Evolutionary conservation across 2,888 invertebrate genomes (phyloP), one percentile per base, ranked within the genome.

Genomic region (Drosophila monieri): DNA sequence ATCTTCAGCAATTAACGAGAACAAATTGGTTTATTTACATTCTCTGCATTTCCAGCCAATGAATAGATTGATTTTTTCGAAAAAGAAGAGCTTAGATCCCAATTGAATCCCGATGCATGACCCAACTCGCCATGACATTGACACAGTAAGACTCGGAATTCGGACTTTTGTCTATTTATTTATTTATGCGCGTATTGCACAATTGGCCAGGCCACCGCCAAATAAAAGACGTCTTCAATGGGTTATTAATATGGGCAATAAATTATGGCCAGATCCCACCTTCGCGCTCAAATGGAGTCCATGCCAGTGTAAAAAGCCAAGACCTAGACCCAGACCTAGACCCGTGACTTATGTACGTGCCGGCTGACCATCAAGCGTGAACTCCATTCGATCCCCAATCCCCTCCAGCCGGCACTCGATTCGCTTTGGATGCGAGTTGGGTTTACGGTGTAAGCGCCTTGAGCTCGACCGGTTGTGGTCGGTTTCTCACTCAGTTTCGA

Each of bases 381-480:
- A 80, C 79, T 78, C 78, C 72, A 52, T n/a, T 41, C 32, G 23
- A 48, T 35, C 35, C 35, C 6, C 35, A n/a, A 35, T 35, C 27
- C 27, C 27, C 27, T 8, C 27, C 8, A 27, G 27, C 27, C 27
- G 43, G 44, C 72, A 73, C 55, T 66, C 54, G 61, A 67, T 56
- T 60, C 64, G 47, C 39, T 23, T 18, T 32, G 41, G 46, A 51
- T 51, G 62, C 51, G 48, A 32, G 47, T 25, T 53, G 62, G 46
- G 23, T 25, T 57, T 49, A 43, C 68, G 55, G 73, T 78, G 81
- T 81, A 79, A 81, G 49, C 58, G 65, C 85, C 85, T 73, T 83
- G 49, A 74, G 60, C 60, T 46, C 69, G 85, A 83, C 83, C 86
- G 80, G 80, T 85, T 81, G 80, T 74, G 85, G 74, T 71, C 85